Conservation (phyloP, 2,113 vertebrate species). For the Canis aureus region DNA sequence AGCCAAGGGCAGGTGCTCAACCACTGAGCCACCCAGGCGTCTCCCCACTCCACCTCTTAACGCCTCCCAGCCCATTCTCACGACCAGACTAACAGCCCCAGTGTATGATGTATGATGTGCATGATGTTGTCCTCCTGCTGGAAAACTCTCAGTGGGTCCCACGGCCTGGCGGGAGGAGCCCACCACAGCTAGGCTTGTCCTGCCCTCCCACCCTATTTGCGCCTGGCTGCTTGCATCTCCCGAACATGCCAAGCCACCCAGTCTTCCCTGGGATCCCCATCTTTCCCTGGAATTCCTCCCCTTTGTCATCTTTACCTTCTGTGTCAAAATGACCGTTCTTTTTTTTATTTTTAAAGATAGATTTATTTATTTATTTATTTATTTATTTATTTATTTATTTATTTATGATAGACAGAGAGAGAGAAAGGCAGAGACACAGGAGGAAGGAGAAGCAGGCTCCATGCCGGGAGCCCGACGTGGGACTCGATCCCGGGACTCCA, state of each 20-base stretch:
- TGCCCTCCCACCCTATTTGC: background rate
- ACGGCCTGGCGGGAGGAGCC: background rate
- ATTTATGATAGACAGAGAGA: no score
- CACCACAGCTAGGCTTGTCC: background rate
- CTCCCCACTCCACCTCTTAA: background rate
- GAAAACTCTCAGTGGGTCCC: background rate
- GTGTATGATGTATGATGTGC: no score
- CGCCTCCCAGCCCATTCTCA: background rate
- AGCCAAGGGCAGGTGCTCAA: no score
- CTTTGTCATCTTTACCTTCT: background rate
- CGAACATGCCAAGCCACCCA: background rate
- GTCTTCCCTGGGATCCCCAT: background rate
- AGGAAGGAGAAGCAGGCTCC: no score
- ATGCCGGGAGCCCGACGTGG: no score
- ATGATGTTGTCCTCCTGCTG: background rate
- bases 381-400: no score
- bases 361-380: no score
- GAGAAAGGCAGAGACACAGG: no score
- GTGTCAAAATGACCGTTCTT: background rate
- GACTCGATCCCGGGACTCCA: no score
- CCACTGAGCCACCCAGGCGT: no score
- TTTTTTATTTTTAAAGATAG: no score
- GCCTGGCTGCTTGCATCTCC: background rate
- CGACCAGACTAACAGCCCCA: no score
- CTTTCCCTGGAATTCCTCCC: background rate